Evolutionary conservation across 2,888 invertebrate genomes (phyloP).

Genomic region (Caenorhabditis virilis): DNA sequence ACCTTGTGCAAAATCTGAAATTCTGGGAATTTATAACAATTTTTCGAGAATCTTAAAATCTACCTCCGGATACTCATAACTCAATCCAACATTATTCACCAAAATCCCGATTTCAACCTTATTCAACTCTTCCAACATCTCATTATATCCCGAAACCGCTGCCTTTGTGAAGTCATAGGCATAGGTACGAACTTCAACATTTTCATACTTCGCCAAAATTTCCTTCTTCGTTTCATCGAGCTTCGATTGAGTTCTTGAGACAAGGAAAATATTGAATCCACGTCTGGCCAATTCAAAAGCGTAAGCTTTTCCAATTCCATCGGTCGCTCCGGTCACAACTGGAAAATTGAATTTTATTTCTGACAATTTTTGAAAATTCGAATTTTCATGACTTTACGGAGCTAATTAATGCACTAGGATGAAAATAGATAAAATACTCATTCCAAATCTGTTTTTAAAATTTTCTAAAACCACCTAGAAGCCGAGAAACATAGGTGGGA

Average conservation of each 20-base stretch:
- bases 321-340: constrained; percentile 68
- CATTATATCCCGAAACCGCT: constrained; percentile 52
- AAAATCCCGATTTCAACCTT: constrained; percentile 59
- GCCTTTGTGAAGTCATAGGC: constrained; percentile 61
- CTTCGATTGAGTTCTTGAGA: constrained; percentile 64
- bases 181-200: constrained; percentile 58
- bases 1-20: constrained; percentile 61
- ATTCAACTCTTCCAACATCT: constrained; percentile 55
- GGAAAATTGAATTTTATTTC: constrained; percentile 20
- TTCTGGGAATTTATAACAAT: no score
- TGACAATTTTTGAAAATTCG: no score
- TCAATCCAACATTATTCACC: constrained; percentile 90
- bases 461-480: no score
- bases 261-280: constrained; percentile 64
- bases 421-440: no score
- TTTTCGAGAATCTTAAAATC: no score
- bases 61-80: constrained; percentile 81
- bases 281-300: constrained; percentile 63
- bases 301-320: constrained; percentile 68
- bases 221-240: constrained; percentile 62
- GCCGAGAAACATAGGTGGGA: no score
- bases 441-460: no score
- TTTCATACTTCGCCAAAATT: constrained; percentile 46
- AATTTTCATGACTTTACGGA: no score
- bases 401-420: no score